A percentile compares a stretch with the other conserved stretches of the same genome.
Conservation (phyloP, 2,888 invertebrate genomes). For the Pseudococcus jackbeardsleyi region DNA sequence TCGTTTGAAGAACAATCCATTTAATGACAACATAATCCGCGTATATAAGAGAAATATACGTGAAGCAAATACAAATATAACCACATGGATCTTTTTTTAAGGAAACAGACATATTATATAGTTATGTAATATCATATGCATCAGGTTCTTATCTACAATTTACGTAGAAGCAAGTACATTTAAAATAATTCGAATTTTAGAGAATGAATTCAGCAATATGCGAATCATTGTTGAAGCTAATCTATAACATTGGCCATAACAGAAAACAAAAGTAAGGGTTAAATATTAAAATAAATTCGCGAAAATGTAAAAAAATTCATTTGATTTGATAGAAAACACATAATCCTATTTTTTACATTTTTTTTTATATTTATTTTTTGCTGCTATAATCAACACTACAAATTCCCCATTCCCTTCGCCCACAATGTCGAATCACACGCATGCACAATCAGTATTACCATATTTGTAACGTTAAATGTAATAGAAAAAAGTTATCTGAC, state of each 20-base stretch:
- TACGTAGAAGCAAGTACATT: not conserved
- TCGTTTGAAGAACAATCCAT: slow-evolving; percentile 86
- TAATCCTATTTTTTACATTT: not conserved
- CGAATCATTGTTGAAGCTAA: not conserved
- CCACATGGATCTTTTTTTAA: slow-evolving; percentile 81
- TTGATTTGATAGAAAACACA: not conserved
- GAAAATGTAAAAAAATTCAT: not conserved
- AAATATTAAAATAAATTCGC: not conserved
- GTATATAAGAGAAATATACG: slow-evolving; percentile 85
- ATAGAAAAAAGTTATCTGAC: not conserved
- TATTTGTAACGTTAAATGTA: not conserved
- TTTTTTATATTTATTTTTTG: too few species aligned
- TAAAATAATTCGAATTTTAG: not conserved
- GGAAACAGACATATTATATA: slow-evolving; percentile 57
- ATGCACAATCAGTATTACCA: not conserved
- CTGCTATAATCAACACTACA: not conserved
- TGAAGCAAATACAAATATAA: slow-evolving; percentile 83
- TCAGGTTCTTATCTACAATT: not conserved
- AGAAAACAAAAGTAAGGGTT: not conserved
- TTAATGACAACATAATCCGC: slow-evolving; percentile 89
- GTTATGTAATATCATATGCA: slow-evolving; percentile 35
- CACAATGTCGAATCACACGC: not conserved
- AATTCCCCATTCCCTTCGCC: not conserved
- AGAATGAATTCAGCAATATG: not conserved
- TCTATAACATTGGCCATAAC: not conserved